These are phyloP conservation scores for Corvus hawaiiensis DNA, from an alignment of 2,113 vertebrate genomes.

Conservation along the genomic window DNA sequence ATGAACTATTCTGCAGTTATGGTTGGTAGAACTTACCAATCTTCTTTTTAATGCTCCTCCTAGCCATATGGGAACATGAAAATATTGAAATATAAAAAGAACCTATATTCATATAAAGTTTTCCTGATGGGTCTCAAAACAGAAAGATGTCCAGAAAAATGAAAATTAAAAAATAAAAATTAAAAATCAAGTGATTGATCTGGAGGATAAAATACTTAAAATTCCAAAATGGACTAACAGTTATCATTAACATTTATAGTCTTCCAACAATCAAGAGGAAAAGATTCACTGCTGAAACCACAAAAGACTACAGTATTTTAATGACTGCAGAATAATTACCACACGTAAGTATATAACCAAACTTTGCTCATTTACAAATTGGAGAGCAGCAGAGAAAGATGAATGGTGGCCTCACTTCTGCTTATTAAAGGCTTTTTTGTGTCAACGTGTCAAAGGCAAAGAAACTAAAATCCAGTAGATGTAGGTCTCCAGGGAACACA, in stretches of 20 bases:
- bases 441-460: background rate
- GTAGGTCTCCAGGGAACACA: background rate
- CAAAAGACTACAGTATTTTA: background rate
- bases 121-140: background rate
- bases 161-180: too few relatives aligned
- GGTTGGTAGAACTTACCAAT: background rate
- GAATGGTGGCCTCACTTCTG: background rate
- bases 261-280: background rate
- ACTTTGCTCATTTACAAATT: background rate
- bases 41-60: background rate
- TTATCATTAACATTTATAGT: background rate
- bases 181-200: background rate
- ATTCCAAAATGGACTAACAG: background rate
- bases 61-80: background rate
- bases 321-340: background rate
- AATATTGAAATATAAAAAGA: background rate
- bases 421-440: background rate
- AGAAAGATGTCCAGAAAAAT: background rate
- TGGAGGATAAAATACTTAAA: background rate
- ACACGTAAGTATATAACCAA: background rate
- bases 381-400: background rate
- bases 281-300: background rate
- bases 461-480: conserved; percentile 18
- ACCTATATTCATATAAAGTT: background rate
- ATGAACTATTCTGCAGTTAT: background rate